phyloP scores from a whole-genome alignment of 2,888 invertebrate genomes.

The Hirtodrosophila duncani region DNA sequence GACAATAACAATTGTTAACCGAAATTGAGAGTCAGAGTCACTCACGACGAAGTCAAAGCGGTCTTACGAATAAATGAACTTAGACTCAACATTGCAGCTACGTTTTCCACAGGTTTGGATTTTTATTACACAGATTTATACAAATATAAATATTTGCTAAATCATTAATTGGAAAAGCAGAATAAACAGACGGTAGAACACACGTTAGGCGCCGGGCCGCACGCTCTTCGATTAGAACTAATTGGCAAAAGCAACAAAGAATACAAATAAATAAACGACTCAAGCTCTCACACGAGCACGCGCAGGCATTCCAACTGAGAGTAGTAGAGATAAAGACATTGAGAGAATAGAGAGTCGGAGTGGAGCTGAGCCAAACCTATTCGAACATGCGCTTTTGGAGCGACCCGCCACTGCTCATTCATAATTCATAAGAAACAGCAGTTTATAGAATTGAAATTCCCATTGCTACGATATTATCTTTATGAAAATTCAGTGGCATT shows the following conservation, averaged over 20 bases:
- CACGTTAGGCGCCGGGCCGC: slow-evolving; percentile 12
- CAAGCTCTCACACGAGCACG: slow-evolving; percentile 4
- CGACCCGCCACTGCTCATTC: too few relatives aligned
- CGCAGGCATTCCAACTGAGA: slow-evolving; percentile 6
- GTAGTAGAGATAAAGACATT: slow-evolving; percentile 4
- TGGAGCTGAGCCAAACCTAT: too few relatives aligned
- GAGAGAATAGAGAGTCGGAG: background rate
- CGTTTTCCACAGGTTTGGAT: slow-evolving; percentile 5
- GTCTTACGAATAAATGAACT: slow-evolving; percentile 11
- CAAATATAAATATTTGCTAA: slow-evolving; percentile 27
- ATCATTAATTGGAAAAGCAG: slow-evolving; percentile 38
- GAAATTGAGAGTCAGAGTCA: background rate
- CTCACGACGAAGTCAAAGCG: slow-evolving; percentile 19
- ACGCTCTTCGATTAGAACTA: slow-evolving; percentile 57
- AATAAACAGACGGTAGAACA: slow-evolving; percentile 21
- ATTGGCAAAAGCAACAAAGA: too few relatives aligned
- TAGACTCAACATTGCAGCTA: too few relatives aligned
- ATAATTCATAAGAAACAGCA: too few relatives aligned
- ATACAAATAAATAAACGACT: slow-evolving; percentile 37
- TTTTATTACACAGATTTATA: slow-evolving; percentile 23
- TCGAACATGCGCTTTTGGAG: too few relatives aligned
- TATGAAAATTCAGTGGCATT: too few relatives aligned
- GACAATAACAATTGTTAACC: too few relatives aligned
- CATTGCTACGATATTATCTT: too few relatives aligned
- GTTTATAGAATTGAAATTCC: too few relatives aligned